These are phyloP conservation scores for Microtus californicus DNA, from an alignment of 2,797 vertebrate species.

Conservation along the genomic window DNA sequence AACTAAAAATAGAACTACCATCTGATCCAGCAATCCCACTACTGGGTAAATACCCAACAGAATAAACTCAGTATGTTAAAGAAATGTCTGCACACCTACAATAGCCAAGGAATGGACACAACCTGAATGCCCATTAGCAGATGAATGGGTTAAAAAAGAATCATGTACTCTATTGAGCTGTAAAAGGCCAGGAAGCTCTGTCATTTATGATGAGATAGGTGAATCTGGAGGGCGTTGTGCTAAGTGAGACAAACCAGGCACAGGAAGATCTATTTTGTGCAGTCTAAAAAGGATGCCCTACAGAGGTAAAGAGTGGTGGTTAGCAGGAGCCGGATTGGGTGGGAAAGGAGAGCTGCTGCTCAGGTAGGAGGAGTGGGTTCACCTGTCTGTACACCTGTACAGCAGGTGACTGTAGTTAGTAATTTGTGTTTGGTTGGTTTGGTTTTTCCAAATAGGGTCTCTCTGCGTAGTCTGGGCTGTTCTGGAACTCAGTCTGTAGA, in stretches of 20 bases:
- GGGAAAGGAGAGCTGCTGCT: background rate
- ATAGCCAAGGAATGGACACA: background rate
- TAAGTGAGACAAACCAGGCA: background rate
- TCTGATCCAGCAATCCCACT: conserved; percentile 55
- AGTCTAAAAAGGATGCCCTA: background rate
- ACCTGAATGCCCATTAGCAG: background rate
- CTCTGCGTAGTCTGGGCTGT: background rate
- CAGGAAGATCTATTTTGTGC: background rate
- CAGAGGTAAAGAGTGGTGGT: background rate
- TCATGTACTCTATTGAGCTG: background rate
- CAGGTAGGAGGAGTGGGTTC: background rate
- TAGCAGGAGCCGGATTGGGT: background rate
- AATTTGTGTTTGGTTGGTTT: background rate
- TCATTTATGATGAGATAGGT: background rate
- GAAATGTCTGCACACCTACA: conserved; percentile 3
- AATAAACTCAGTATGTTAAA: background rate
- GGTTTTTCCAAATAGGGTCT: background rate
- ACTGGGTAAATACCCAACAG: conserved; percentile 46
- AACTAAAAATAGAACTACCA: conserved; percentile 59
- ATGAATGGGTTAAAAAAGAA: background rate
- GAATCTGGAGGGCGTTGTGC: background rate
- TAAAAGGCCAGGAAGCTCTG: background rate
- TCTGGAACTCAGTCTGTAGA: background rate
- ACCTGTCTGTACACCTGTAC: background rate
- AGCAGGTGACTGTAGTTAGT: background rate